phyloP scores from a whole-genome alignment of 2,888 invertebrate genomes.

The Heliconius sara region DNA sequence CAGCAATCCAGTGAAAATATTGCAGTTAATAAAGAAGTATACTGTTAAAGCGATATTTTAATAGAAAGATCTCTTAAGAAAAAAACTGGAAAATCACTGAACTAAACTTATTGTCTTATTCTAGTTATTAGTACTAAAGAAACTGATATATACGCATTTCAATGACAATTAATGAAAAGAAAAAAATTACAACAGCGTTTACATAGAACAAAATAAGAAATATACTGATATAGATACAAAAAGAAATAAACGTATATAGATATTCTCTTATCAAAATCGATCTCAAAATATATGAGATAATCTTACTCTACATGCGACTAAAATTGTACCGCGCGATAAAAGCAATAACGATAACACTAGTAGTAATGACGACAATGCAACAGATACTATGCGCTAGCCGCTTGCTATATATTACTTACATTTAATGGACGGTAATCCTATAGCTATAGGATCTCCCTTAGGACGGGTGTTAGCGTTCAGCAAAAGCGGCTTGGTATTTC shows the following conservation, averaged over 20 bases:
- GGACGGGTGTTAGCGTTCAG: constrained; percentile 48
- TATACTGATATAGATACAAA: not conserved
- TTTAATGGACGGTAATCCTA: constrained; percentile 36
- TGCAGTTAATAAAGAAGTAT: not conserved
- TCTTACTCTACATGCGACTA: not conserved
- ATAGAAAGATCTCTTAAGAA: not conserved
- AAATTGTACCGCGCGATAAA: constrained; percentile 4
- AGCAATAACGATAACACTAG: constrained; percentile 32
- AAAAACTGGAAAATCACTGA: no score
- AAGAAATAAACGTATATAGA: not conserved
- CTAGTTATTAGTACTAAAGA: not conserved
- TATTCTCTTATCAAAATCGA: not conserved
- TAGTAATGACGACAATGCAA: constrained; percentile 23
- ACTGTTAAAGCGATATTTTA: no score
- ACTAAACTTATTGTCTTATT: no score
- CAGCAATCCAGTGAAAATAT: constrained; percentile 13
- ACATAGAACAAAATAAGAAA: not conserved
- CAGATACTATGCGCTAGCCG: constrained; percentile 1
- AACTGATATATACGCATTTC: not conserved
- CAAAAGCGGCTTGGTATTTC: constrained; percentile 49
- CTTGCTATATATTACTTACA: constrained; percentile 8
- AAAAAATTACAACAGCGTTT: no score
- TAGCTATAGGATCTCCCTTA: constrained; percentile 47
- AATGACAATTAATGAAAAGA: no score
- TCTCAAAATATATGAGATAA: constrained; percentile 20